Percentiles rank a stretch among this genome's conserved stretches.
These are phyloP conservation scores for Apeira syringaria DNA, from an alignment of 2,888 invertebrate species.

Conservation along the genomic window DNA sequence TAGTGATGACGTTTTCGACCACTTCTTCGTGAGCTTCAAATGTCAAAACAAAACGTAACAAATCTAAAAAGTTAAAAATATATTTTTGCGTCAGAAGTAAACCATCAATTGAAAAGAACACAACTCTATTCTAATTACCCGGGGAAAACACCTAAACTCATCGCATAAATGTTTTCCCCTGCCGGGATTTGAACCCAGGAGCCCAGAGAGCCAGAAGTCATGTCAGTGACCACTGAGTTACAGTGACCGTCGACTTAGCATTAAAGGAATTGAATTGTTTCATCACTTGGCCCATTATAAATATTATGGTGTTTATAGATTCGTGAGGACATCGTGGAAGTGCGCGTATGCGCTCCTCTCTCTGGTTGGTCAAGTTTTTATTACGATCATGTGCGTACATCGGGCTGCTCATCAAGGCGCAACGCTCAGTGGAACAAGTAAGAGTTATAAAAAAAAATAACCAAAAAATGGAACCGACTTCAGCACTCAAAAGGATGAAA, in stretches of 20 bases:
- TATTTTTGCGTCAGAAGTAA: too few relatives aligned
- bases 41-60: too few relatives aligned
- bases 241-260: neutral
- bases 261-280: neutral
- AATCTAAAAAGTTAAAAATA: too few relatives aligned
- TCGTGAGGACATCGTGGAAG: conserved; percentile 61
- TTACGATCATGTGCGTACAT: conserved; percentile 55
- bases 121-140: too few relatives aligned
- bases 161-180: neutral
- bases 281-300: neutral
- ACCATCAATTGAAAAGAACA: too few relatives aligned
- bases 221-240: neutral
- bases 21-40: too few relatives aligned
- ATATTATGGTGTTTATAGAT: conserved; percentile 46
- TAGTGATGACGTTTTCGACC: too few relatives aligned
- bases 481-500: too few relatives aligned
- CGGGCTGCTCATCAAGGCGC: conserved; percentile 42
- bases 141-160: neutral
- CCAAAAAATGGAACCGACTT: too few relatives aligned
- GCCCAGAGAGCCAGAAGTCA: too few relatives aligned
- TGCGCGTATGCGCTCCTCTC: conserved; percentile 54
- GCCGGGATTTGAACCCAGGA: too few relatives aligned
- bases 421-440: conserved; percentile 58
- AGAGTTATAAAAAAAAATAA: too few relatives aligned
- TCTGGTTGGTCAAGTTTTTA: conserved; percentile 59